phyloP scores from a whole-genome alignment of 2,888 invertebrate genomes.

The Scelioninae gen. 1 region DNA sequence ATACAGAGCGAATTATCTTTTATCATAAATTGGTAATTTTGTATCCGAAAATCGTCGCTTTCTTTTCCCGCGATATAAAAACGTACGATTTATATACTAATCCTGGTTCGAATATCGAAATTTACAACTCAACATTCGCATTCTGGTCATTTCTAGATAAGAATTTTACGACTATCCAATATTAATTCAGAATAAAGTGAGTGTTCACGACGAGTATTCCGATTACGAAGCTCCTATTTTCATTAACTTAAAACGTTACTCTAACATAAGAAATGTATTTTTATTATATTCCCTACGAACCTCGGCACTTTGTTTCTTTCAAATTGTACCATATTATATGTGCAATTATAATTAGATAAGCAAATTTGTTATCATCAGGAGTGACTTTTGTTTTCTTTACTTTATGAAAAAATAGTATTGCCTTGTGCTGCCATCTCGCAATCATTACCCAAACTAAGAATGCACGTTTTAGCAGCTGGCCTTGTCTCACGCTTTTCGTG shows the following conservation, averaged over 20 bases:
- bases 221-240: slow-evolving; percentile 46
- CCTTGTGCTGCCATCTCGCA: slow-evolving; percentile 73
- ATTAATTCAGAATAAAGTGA: slow-evolving; percentile 55
- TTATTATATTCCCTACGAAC: not conserved
- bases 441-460: slow-evolving; percentile 55
- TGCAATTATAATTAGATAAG: not conserved
- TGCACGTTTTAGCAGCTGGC: slow-evolving; percentile 41
- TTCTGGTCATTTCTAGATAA: slow-evolving; percentile 54
- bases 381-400: too few relatives aligned
- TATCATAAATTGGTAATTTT: slow-evolving; percentile 32
- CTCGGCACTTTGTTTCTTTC: too few relatives aligned
- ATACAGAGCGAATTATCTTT: slow-evolving; percentile 28
- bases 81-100: slow-evolving; percentile 42
- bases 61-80: slow-evolving; percentile 41
- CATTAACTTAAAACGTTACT: slow-evolving; percentile 17
- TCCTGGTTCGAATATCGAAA: slow-evolving; percentile 43
- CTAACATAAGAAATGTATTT: not conserved
- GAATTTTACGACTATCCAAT: slow-evolving; percentile 49
- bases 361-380: too few relatives aligned
- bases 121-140: slow-evolving; percentile 53
- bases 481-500: slow-evolving; percentile 52
- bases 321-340: not conserved
- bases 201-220: slow-evolving; percentile 35
- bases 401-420: slow-evolving; percentile 55
- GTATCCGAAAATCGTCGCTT: slow-evolving; percentile 22